phyloP scores from a whole-genome alignment of 2,888 invertebrate species.

The Pachliopta kotzebuea region DNA sequence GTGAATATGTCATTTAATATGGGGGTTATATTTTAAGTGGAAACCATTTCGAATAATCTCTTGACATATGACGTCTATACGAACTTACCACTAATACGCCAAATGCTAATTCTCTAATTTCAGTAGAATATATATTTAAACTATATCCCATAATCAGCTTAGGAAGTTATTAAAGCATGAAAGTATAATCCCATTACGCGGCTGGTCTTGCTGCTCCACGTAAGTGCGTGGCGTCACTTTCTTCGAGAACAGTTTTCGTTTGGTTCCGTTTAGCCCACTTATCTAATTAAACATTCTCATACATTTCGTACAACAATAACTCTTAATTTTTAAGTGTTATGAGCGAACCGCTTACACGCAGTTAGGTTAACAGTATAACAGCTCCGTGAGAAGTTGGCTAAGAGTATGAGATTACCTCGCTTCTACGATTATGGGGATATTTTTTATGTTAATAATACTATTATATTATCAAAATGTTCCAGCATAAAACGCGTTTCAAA shows the following conservation, averaged over 20 bases:
- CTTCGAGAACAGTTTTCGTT: slow-evolving; percentile 51
- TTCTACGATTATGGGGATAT: slow-evolving; percentile 30
- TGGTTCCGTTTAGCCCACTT: slow-evolving; percentile 69
- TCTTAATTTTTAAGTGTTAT: slow-evolving; percentile 77
- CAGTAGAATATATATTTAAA: slow-evolving; percentile 29
- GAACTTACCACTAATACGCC: neutral
- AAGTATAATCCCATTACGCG: slow-evolving; percentile 43
- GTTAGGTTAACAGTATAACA: slow-evolving; percentile 74
- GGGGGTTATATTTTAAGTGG: neutral
- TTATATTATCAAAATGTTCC: neutral
- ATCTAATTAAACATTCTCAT: slow-evolving; percentile 79
- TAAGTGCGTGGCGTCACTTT: slow-evolving; percentile 60
- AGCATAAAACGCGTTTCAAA: neutral
- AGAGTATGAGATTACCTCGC: slow-evolving; percentile 49
- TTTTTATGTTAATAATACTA: neutral
- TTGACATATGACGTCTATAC: neutral
- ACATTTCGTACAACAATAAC: slow-evolving; percentile 74
- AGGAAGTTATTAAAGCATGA: slow-evolving; percentile 40
- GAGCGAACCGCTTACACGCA: slow-evolving; percentile 71
- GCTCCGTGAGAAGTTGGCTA: slow-evolving; percentile 73
- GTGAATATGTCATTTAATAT: too few relatives aligned
- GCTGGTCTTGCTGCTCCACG: slow-evolving; percentile 37
- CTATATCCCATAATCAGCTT: slow-evolving; percentile 40
- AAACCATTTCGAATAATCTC: neutral
- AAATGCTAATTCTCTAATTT: slow-evolving; percentile 8